phyloP scores from a whole-genome alignment of 1,140 invertebrate genomes.

The Musca vetustissima region DNA sequence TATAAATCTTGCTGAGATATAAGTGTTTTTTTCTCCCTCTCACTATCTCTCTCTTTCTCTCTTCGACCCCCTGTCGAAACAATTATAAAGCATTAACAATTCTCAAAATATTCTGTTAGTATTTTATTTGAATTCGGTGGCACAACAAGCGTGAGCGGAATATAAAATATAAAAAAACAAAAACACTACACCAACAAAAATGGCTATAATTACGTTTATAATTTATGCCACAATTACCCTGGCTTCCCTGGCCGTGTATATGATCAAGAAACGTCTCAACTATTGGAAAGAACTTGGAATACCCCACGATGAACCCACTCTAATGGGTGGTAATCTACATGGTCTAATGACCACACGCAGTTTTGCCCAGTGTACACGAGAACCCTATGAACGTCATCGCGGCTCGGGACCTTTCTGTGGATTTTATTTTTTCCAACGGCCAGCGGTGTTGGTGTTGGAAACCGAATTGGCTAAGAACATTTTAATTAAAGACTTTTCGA shows the following conservation, averaged over 20 bases:
- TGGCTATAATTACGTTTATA: background rate
- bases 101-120: too few relatives aligned
- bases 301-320: slow-evolving; percentile 14
- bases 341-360: slow-evolving; percentile 1
- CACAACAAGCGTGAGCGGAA: too few relatives aligned
- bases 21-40: too few relatives aligned
- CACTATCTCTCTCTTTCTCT: too few relatives aligned
- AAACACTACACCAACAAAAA: background rate
- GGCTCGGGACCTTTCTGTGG: slow-evolving; percentile 55
- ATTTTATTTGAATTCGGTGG: too few relatives aligned
- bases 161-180: too few relatives aligned
- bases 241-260: background rate
- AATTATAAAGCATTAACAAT: too few relatives aligned
- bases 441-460: slow-evolving; percentile 35
- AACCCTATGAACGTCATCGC: slow-evolving; percentile 5
- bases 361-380: background rate
- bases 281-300: slow-evolving; percentile 25
- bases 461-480: slow-evolving; percentile 45
- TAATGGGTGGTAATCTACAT: background rate
- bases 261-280: slow-evolving; percentile 1
- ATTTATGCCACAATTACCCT: background rate
- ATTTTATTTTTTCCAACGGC: slow-evolving; percentile 35
- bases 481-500: slow-evolving; percentile 48
- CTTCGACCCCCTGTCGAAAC: too few relatives aligned
- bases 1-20: too few relatives aligned